Conservation (phyloP, 2,113 vertebrate genomes). For the Odocoileus virginianus region DNA sequence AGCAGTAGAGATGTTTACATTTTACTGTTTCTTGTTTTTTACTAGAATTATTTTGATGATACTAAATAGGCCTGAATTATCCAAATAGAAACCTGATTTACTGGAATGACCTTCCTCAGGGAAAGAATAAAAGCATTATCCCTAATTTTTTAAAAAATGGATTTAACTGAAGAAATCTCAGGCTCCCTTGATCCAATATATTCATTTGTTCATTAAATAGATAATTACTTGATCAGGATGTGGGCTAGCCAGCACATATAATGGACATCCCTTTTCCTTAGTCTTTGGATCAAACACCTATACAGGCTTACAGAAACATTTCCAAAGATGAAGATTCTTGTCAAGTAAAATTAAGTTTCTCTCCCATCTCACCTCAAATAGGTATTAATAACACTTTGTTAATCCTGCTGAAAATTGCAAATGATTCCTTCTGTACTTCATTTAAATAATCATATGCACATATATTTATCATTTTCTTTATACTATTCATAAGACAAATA, state of each 20-base stretch:
- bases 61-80: neutral
- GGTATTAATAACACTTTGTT: neutral
- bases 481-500: neutral
- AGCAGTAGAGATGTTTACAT: neutral
- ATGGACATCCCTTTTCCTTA: neutral
- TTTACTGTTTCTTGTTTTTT: neutral
- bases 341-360: neutral
- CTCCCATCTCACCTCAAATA: neutral
- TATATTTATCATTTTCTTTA: neutral
- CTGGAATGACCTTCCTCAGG: neutral
- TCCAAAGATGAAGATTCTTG: neutral
- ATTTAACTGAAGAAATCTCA: neutral
- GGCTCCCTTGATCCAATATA: neutral
- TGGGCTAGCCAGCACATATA: neutral
- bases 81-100: neutral
- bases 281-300: neutral
- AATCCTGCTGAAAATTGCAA: neutral
- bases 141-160: neutral
- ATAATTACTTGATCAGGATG: neutral
- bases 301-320: neutral
- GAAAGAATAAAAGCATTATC: neutral
- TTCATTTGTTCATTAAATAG: neutral
- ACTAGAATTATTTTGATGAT: neutral
- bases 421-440: neutral
- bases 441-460: neutral